phyloP scores from a whole-genome alignment of 2,113 vertebrate species.

The Gasterosteus aculeatus region DNA sequence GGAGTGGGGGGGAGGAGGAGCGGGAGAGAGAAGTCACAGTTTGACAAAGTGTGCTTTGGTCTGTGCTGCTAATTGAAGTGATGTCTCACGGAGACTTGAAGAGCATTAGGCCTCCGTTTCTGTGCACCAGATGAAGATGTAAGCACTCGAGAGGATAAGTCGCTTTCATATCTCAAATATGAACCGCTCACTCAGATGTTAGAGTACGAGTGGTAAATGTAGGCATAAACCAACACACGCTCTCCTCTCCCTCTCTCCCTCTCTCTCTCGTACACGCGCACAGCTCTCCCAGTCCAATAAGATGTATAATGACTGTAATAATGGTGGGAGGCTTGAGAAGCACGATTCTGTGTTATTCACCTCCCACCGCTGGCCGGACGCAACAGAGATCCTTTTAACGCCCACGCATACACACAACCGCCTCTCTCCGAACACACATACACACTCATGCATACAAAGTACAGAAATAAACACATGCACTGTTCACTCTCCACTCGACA shows the following conservation, averaged over 20 bases:
- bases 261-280: not conserved
- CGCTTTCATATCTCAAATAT: slow-evolving; percentile 47
- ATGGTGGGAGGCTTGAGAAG: slow-evolving; percentile 58
- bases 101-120: slow-evolving; percentile 60
- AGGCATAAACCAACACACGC: slow-evolving; percentile 1
- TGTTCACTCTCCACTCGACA: slow-evolving; percentile 28
- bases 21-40: slow-evolving; percentile 26
- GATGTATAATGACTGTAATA: slow-evolving; percentile 60
- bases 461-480: slow-evolving; percentile 14
- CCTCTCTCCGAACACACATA: slow-evolving; percentile 3
- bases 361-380: slow-evolving; percentile 47
- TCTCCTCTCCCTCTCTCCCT: not conserved
- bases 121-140: slow-evolving; percentile 57
- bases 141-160: slow-evolving; percentile 36
- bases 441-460: slow-evolving; percentile 7
- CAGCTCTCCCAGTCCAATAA: slow-evolving; percentile 44
- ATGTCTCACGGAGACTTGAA: slow-evolving; percentile 68
- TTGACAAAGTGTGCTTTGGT: slow-evolving; percentile 70
- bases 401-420: slow-evolving; percentile 9
- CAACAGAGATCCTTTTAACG: slow-evolving; percentile 49
- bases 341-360: slow-evolving; percentile 63
- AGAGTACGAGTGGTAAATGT: slow-evolving; percentile 12
- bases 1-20: slow-evolving; percentile 19
- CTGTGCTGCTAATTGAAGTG: slow-evolving; percentile 74
- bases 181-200: slow-evolving; percentile 31